These are phyloP conservation scores for Masnerella sp. DNA, from an alignment of 2,888 invertebrate genomes.

Conservation along the genomic window DNA sequence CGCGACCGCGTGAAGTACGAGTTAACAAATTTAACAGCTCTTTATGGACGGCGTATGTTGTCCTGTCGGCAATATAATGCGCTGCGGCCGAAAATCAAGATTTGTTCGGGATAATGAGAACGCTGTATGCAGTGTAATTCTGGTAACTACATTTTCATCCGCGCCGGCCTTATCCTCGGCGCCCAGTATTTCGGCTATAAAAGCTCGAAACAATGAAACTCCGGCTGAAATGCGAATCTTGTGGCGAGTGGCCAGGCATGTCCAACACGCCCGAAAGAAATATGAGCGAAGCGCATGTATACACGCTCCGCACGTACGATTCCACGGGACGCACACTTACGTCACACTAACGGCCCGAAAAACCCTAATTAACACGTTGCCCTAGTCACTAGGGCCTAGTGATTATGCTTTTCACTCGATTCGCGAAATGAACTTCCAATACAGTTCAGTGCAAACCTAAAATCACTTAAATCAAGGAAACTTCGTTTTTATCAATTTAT, in stretches of 20 bases:
- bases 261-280: slow-evolving; percentile 54
- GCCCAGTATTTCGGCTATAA: slow-evolving; percentile 59
- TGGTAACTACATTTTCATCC: slow-evolving; percentile 56
- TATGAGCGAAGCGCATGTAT: slow-evolving; percentile 36
- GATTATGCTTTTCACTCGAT: too few species aligned
- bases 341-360: slow-evolving; percentile 35
- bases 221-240: slow-evolving; percentile 65
- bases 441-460: too few species aligned
- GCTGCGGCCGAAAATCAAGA: slow-evolving; percentile 37
- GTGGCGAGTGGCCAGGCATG: slow-evolving; percentile 65
- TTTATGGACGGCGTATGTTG: slow-evolving; percentile 35
- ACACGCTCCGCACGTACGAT: slow-evolving; percentile 34
- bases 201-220: slow-evolving; percentile 65
- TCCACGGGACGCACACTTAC: slow-evolving; percentile 25
- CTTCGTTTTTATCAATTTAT: too few species aligned
- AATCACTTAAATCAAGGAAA: too few species aligned
- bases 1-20: slow-evolving; percentile 15
- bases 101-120: slow-evolving; percentile 48
- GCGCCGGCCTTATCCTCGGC: slow-evolving; percentile 33
- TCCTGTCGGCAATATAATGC: slow-evolving; percentile 27
- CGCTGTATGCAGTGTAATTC: slow-evolving; percentile 49
- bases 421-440: too few species aligned
- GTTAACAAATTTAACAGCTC: slow-evolving; percentile 45
- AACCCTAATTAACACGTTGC: slow-evolving; percentile 53
- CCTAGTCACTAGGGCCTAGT: too few species aligned